These are phyloP conservation scores for Carcina quercana DNA, from an alignment of 2,888 invertebrate species.

Conservation along the genomic window DNA sequence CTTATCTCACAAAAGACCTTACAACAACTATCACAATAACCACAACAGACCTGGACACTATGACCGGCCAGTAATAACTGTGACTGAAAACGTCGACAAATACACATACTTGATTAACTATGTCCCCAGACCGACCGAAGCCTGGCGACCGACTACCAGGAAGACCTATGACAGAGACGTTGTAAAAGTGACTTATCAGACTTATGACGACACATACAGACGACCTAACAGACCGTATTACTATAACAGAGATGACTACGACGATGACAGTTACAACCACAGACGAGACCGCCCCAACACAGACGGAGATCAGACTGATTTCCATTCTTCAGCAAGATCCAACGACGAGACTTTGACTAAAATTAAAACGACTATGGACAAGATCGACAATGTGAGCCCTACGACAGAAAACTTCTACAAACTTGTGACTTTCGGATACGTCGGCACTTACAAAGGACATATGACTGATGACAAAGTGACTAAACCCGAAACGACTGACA, in stretches of 20 bases:
- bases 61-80: slow-evolving; percentile 57
- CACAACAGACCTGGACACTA: slow-evolving; percentile 2
- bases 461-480: slow-evolving; percentile 18
- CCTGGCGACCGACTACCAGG: slow-evolving; percentile 58
- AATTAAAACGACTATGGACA: slow-evolving; percentile 23
- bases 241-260: slow-evolving; percentile 41
- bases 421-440: slow-evolving; percentile 65
- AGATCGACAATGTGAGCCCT: slow-evolving; percentile 22
- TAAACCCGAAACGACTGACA: slow-evolving; percentile 17
- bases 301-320: slow-evolving; percentile 32
- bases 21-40: slow-evolving; percentile 13
- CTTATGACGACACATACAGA: slow-evolving; percentile 62
- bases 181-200: slow-evolving; percentile 66
- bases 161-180: slow-evolving; percentile 50
- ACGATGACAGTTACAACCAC: slow-evolving; percentile 27
- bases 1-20: slow-evolving; percentile 51
- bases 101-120: slow-evolving; percentile 69
- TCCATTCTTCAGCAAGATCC: slow-evolving; percentile 54
- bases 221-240: slow-evolving; percentile 55
- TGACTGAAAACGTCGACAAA: slow-evolving; percentile 65
- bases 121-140: slow-evolving; percentile 66
- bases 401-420: slow-evolving; percentile 59
- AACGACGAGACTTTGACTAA: slow-evolving; percentile 34
- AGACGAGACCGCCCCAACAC: slow-evolving; percentile 42
- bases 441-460: slow-evolving; percentile 58